Evolutionary conservation across 1,140 invertebrate species (phyloP), one percentile per base, ranked within the genome.

Genomic region (Drosophila willistoni): DNA sequence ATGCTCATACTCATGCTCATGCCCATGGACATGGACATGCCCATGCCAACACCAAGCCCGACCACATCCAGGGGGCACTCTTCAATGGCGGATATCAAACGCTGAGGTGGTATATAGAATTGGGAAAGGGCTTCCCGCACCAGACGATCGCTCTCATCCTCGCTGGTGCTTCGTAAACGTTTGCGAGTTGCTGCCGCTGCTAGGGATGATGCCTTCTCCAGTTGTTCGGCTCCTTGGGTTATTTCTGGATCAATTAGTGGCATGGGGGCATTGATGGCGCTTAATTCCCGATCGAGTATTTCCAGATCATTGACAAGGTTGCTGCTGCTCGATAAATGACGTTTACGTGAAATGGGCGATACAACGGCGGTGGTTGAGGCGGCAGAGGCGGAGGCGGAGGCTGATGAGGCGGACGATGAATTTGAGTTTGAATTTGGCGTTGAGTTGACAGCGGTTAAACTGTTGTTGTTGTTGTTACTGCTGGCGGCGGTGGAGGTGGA

Each of bases 91-190:
- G 95, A 95, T 54, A 96, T 92, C 71, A 96, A 92, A 55, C 95
- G 93, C 10, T 95, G 95, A 0, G 95, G 95, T 51, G 95, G 95
- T 90, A 96, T 95, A 86, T 96, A 96, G 75, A 96, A 95, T 73
- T 96, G 95, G 33, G 94, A 95, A 0, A 95, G 91, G 0, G 94
- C 94, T 67, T 94, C 94, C 44, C 94, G 93, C 22, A 94, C 93
- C 83, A 94, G 92, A 33, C 93, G 93, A 75, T 94, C 94, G 69
- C 94, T 93, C 39, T 94, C 94, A 42, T 94, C 94, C 65, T 93
- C 93, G 41, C 93, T 92, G 61, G 92, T 92, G 68, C 92, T 92
- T 39, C 92, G 82, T 78, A 92, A 81, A 10, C 92, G 77, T 71
- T 92, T 92, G 22, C 92, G 73, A 4, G 91, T 90, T 3, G 90